Evolutionary conservation across 2,113 vertebrate species (phyloP), one percentile per base, ranked within the genome.

Genomic region (Trogon melanurus): DNA sequence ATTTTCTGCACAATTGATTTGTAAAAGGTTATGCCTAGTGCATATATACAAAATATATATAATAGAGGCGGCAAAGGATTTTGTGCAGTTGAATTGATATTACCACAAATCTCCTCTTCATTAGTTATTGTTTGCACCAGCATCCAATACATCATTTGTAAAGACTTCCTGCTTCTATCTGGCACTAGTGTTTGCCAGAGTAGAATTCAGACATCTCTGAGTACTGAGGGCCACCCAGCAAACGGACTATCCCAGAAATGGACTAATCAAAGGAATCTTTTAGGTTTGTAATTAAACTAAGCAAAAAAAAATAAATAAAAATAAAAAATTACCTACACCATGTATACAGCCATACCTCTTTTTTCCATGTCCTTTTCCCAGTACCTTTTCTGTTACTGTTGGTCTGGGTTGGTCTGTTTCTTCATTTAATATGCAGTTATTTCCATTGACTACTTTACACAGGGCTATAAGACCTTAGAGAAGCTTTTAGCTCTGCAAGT

Each of bases 51-150:
- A 89, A 89, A 93, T 53, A 69, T 38, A 95, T 22, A 67, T 71
- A 48, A 27, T 79, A 91, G 36, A 79, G 20, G 34, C 60, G 4
- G 32, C 47, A 85, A 86, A 81, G 41, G 41, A 82, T 93, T 91
- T 91, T 75, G 5, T 79, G 84, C 73, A 50, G 26, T 45, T 82
- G 66, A 94, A 79, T 5, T 87, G 45, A 30, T 79, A 76, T n/a
- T 94, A 83, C 19, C 50, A 91, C n/a, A 89, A 53, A 95, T 75
- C 76, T 73, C 23, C 26, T 83, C n/a, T 87, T 89, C 88, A 85
- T 83, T 67, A 64, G 64, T 70, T 92, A 70, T 47, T 85, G 44
- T 90, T 83, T 82, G 53, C 36, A 80, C 34, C 88, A 56, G 83
- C 58, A 93, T 54, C 36, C 44, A 66, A 36, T 62, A 84, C 38